Evolutionary conservation across 2,797 vertebrate species (phyloP), one percentile per base, ranked within the genome.

Genomic region (Bufotes viridis): DNA sequence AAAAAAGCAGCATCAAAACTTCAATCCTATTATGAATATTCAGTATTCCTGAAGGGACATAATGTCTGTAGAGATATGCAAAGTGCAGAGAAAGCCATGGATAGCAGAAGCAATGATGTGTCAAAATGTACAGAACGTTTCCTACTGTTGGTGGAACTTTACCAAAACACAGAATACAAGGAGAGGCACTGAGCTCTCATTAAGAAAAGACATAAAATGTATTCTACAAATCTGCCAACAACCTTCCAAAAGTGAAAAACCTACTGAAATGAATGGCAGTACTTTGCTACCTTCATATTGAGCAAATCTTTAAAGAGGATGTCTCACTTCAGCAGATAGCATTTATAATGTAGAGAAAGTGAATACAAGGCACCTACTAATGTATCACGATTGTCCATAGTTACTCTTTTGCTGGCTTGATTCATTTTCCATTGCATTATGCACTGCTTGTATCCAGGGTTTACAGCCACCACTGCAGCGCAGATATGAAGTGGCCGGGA

Each of bases 241-340:
- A 18, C 8, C 29, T 74, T 84, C n/a, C 18, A 42, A 74, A 84
- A 84, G 15, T 20, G 53, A 72, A 57, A 24, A 20, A 4, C 51
- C 51, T 70, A 57, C 58, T 42, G 17, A 74, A 58, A 84, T 82
- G 34, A 58, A 84, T 82, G 34, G 17, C 80, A 67, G n/a, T 53
- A 11, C 20, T 67, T 24, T 24, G 20, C n/a, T 17, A 11, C 42
- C 57, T 74, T 58, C 20, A 10, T 22, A 61, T 14, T 13, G 78
- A 61, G 29, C 24, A 26, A 24, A 51, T 6, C 18, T 26, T 69
- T 29, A 69, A 55, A 4, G 29, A 29, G 29, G 29, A 29, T 29
- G 29, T 29, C 29, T 29, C 29, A 29, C 29, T 29, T 29, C 29
- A 29, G 29, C 29, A 29, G 29, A 29, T 29, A 29, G 29, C 29